phyloP scores from a whole-genome alignment of 1,140 invertebrate species.

The Trichogramma pretiosum region DNA sequence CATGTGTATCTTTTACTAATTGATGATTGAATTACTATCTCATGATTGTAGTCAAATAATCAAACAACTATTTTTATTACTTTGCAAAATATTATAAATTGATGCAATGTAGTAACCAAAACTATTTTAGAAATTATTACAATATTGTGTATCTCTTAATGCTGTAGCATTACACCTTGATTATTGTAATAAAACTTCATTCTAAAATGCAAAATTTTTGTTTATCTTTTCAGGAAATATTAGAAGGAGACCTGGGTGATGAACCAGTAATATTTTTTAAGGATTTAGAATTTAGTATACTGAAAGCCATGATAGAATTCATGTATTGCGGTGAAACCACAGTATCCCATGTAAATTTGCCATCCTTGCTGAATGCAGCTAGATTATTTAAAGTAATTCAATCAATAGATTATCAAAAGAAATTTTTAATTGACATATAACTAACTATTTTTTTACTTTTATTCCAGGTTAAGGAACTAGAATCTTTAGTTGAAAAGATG shows the following conservation, averaged over 20 bases:
- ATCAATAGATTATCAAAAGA: too few relatives aligned
- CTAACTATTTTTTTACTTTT: slow-evolving; percentile 5
- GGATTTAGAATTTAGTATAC: slow-evolving; percentile 49
- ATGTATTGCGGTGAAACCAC: slow-evolving; percentile 53
- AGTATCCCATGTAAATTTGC: slow-evolving; percentile 46
- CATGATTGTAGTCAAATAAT: too few relatives aligned
- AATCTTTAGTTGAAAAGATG: slow-evolving; percentile 33
- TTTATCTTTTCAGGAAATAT: slow-evolving; percentile 41
- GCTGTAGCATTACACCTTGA: too few relatives aligned
- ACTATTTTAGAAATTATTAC: not conserved
- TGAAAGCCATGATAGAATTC: slow-evolving; percentile 51
- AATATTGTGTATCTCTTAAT: too few relatives aligned
- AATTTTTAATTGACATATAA: slow-evolving; percentile 10
- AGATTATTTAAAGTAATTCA: slow-evolving; percentile 48
- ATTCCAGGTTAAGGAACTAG: slow-evolving; percentile 44
- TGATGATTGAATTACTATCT: too few relatives aligned
- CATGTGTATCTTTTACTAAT: too few relatives aligned
- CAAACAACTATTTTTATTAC: too few relatives aligned
- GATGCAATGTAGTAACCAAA: too few relatives aligned
- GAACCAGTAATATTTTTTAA: slow-evolving; percentile 50
- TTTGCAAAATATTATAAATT: too few relatives aligned
- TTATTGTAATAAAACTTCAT: too few relatives aligned
- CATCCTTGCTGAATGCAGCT: slow-evolving; percentile 45
- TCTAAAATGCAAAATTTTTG: not conserved
- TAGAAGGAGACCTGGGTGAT: slow-evolving; percentile 47